Evolutionary conservation across 2,113 vertebrate species (phyloP).

Genomic region (Melanotaenia duboulayi): DNA sequence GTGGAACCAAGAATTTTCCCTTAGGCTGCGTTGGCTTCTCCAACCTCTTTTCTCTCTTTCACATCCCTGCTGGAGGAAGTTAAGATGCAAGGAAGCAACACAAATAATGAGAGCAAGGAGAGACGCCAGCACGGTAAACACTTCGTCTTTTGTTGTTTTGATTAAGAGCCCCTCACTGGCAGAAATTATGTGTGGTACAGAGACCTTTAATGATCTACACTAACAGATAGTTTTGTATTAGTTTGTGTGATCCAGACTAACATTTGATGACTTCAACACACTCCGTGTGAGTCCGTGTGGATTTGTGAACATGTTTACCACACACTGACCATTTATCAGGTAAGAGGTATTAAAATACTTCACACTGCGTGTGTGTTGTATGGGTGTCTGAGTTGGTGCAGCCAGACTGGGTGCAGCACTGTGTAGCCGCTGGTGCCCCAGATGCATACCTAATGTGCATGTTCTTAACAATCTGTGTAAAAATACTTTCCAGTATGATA

Average conservation of each 20-base stretch:
- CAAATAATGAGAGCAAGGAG: not conserved
- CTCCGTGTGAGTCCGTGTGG: not conserved
- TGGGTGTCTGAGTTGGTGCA: conserved; percentile 12
- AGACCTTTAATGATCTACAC: not conserved
- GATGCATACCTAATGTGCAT: conserved; percentile 49
- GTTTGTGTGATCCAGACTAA: not conserved
- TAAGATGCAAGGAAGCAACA: not conserved
- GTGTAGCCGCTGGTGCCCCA: conserved; percentile 31
- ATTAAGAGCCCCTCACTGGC: not conserved
- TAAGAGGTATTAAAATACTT: too few relatives aligned
- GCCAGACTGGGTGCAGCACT: conserved; percentile 19
- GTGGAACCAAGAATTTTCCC: not conserved
- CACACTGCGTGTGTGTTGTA: not conserved
- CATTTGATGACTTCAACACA: too few relatives aligned
- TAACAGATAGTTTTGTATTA: too few relatives aligned
- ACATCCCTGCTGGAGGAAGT: not conserved
- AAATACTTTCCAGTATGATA: conserved; percentile 29
- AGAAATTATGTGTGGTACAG: not conserved
- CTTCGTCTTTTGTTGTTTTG: not conserved
- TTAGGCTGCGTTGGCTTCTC: not conserved
- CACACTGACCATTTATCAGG: too few relatives aligned
- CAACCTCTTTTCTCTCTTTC: not conserved
- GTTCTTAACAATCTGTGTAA: conserved; percentile 29
- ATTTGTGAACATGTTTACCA: not conserved
- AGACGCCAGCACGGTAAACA: not conserved